Evolutionary conservation across 2,888 invertebrate genomes (phyloP), one percentile per base, ranked within the genome.

Genomic region (Temnothorax unifasciatus): DNA sequence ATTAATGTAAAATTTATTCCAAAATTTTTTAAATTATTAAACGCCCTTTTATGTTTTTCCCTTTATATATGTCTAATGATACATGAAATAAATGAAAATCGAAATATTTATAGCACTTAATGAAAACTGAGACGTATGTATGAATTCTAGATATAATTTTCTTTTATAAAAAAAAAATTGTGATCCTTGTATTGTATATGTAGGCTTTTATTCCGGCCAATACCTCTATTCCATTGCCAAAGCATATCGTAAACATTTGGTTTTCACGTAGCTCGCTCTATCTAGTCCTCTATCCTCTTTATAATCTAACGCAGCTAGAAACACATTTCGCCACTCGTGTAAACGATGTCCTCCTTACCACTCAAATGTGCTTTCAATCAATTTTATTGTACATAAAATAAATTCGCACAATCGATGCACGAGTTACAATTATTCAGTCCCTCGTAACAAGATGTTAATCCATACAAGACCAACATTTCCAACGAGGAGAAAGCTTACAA

Each of bases 321-420:
- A 66, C 9, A 54, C 2, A 47, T 75, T 74, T 64, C 29, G 34
- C 38, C 29, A 38, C 11, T 50, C 47, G 18, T 79, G 29, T 81
- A 83, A 71, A 81, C 38, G 41, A 76, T 1, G 47, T 73, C 57
- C 21, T n/a, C 21, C 83, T 57, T 71, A 63, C 13, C n/a, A 66
- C 57, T 82, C 85, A 64, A 77, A 64, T 81, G 54, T 87, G 74
- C 84, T 63, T 82, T 54, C 44, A 54, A 79, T 85, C 57, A 79
- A 86, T 63, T 74, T 83, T 88, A 83, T 81, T 88, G 86, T 88
- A 88, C 74, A 88, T 86, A 88, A 85, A 85, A 83, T 69, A 82
- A 82, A 83, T 69, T 68, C 44, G 41, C 69, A 44, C 13, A 63
- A 41, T 64, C 50, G 68, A 86, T 29, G 57, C 47, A 59, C n/a